Percentiles rank a stretch among this genome's conserved stretches.
Conservation (phyloP, 2,113 vertebrate genomes). For the Pongo pygmaeus region DNA sequence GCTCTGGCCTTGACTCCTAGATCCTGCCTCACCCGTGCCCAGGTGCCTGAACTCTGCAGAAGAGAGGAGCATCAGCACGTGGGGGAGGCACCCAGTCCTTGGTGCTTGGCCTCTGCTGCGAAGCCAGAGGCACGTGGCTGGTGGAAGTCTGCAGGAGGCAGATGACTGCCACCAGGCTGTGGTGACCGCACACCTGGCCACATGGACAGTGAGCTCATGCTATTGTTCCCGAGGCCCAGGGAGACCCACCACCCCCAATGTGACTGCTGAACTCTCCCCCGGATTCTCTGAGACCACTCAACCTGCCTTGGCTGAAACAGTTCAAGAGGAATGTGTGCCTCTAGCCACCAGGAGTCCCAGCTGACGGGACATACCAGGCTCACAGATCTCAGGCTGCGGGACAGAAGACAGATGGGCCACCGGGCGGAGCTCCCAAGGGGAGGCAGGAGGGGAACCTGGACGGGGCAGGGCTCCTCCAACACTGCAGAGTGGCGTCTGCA, state of each 20-base stretch:
- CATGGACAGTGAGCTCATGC: not conserved
- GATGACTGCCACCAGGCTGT: too few species aligned
- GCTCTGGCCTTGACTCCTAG: not conserved
- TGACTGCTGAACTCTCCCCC: not conserved
- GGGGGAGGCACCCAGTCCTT: too few species aligned
- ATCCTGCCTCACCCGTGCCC: rapidly evolving
- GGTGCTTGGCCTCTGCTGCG: not conserved
- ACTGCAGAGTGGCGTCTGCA: not conserved
- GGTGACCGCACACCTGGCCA: rapidly evolving
- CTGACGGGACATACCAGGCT: not conserved
- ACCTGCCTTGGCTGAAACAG: not conserved
- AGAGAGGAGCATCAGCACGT: rapidly evolving
- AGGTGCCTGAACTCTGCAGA: too few species aligned
- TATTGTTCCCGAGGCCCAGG: not conserved
- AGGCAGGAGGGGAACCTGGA: not conserved
- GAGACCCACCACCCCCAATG: not conserved
- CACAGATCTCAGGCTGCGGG: not conserved
- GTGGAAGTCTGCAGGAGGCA: not conserved
- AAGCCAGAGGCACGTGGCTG: not conserved
- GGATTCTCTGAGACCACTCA: not conserved
- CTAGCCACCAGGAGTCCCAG: not conserved
- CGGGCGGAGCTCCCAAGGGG: not conserved
- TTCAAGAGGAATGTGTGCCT: not conserved
- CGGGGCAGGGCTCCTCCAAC: too few species aligned
- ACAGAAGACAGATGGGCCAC: not conserved